A percentile compares a stretch with the other conserved stretches of the same genome.
phyloP scores from a whole-genome alignment of 2,888 invertebrate genomes.

The Polymixis lichenea region DNA sequence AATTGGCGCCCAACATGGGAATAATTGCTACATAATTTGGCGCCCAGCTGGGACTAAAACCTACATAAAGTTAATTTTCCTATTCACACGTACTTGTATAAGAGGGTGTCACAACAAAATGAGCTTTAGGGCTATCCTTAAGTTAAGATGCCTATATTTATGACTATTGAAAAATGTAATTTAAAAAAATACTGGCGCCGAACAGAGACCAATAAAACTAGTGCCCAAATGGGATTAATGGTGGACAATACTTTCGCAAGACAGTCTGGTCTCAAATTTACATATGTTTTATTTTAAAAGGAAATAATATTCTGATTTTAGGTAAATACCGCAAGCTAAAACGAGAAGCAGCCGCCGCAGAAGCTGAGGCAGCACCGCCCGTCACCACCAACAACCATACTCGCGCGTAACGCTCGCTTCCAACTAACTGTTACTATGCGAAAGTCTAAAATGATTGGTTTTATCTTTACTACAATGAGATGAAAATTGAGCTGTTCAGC shows the following conservation, averaged over 20 bases:
- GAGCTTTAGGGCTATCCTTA: no score
- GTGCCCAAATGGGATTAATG: not conserved
- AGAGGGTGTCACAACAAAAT: no score
- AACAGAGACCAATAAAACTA: not conserved
- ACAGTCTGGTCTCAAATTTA: not conserved
- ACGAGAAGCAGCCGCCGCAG: conserved; percentile 88
- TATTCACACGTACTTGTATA: not conserved
- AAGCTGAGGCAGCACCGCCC: conserved; percentile 83
- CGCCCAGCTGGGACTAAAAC: not conserved
- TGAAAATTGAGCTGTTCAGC: not conserved
- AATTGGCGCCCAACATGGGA: not conserved
- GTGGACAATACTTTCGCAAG: not conserved
- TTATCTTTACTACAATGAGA: not conserved
- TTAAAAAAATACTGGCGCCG: not conserved
- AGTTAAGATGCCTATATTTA: not conserved
- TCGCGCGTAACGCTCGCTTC: conserved; percentile 75
- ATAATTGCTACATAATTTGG: not conserved
- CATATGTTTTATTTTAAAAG: not conserved
- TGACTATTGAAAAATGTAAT: not conserved
- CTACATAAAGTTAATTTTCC: not conserved
- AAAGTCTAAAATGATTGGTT: conserved; percentile 19
- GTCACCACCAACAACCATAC: conserved; percentile 88
- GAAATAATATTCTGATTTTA: conserved; percentile 71
- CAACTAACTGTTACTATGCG: conserved; percentile 5
- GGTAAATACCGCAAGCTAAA: conserved; percentile 92